phyloP scores from a whole-genome alignment of 2,113 vertebrate genomes.

The Gavialis gangeticus region DNA sequence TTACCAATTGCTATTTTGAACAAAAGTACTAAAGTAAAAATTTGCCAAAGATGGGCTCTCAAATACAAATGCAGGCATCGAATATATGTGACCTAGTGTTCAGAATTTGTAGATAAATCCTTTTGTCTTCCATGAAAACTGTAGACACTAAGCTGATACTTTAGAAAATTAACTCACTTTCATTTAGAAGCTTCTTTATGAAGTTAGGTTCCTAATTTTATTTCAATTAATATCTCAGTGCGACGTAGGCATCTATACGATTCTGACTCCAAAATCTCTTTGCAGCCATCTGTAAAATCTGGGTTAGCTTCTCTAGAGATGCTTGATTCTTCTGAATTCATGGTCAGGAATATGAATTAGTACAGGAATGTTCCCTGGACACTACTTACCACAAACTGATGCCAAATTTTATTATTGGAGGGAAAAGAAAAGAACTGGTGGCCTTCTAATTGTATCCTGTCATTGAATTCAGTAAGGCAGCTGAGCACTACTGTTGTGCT shows the following conservation, averaged over 20 bases:
- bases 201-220: background rate
- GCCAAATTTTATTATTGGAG: background rate
- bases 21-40: background rate
- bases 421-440: background rate
- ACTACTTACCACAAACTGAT: constrained; percentile 23
- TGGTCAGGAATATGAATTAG: background rate
- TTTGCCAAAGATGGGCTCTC: background rate
- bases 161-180: background rate
- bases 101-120: background rate
- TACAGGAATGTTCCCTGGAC: background rate
- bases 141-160: background rate
- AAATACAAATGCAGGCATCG: background rate
- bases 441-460: background rate
- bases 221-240: background rate
- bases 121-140: background rate
- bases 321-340: background rate
- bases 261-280: background rate
- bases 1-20: background rate
- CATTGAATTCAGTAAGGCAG: background rate
- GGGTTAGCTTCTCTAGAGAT: background rate
- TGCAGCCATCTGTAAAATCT: accelerated
- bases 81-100: background rate
- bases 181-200: background rate
- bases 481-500: background rate
- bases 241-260: background rate